Evolutionary conservation across 1,140 invertebrate genomes (phyloP).

Genomic region (Cydia strobilella): DNA sequence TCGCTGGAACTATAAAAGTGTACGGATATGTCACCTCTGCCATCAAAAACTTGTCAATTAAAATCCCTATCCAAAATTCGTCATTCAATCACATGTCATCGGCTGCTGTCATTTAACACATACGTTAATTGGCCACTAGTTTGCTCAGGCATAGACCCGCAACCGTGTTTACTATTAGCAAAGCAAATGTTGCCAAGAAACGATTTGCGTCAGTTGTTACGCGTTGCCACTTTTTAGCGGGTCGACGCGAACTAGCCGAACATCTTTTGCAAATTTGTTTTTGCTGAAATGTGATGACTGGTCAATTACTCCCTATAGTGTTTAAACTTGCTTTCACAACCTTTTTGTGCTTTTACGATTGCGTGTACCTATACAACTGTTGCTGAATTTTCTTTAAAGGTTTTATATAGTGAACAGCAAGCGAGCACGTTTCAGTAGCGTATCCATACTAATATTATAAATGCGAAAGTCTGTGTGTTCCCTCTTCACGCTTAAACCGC

Average conservation of each 20-base stretch:
- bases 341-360: background rate
- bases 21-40: background rate
- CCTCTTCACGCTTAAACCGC: too few species aligned
- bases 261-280: slow-evolving; percentile 37
- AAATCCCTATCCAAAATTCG: background rate
- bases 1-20: background rate
- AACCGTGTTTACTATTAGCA: slow-evolving; percentile 42
- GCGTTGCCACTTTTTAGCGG: slow-evolving; percentile 44
- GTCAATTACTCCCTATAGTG: background rate
- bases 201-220: slow-evolving; percentile 51
- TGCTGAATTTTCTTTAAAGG: too few species aligned
- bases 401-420: too few species aligned
- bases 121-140: slow-evolving; percentile 35
- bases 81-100: slow-evolving; percentile 18
- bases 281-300: slow-evolving; percentile 41
- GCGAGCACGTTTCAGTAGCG: too few species aligned
- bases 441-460: too few species aligned
- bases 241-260: slow-evolving; percentile 42
- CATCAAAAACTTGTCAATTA: slow-evolving; percentile 15
- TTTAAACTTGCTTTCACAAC: slow-evolving; percentile 6
- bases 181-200: slow-evolving; percentile 43
- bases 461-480: too few species aligned
- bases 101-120: background rate
- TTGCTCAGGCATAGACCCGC: slow-evolving; percentile 36
- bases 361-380: background rate